Evolutionary conservation across 2,888 invertebrate species (phyloP), one percentile per base, ranked within the genome.

Genomic region (Trisateles emortualis): DNA sequence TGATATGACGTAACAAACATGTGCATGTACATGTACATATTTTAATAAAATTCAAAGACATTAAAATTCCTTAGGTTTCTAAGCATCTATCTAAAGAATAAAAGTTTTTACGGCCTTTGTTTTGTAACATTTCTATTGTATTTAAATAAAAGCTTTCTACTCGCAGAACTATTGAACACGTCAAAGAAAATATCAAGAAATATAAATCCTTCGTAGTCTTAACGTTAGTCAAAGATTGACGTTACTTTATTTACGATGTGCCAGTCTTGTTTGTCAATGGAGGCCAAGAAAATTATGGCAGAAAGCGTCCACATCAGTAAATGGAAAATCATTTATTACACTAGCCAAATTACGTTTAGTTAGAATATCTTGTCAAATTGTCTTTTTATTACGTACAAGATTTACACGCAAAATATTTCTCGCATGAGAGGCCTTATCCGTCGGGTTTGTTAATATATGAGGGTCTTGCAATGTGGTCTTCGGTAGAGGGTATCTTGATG

Each of bases 271-370:
- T 30, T 45, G 55, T 46, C 51, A 35, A 50, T 19, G 33, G 32
- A 13, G 16, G 2, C 29, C 22, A 33, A 42, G 30, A 30, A 32
- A 44, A 51, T 54, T 41, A 48, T 51, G 10, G 22, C 48, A 44
- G 36, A 41, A 56, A 56, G 50, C 55, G 52, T 55, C 52, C 24
- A 22, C 16, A 14, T 19, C 22, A 52, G 47, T 35, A 55, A 64
- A 59, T 56, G 48, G 50, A 50, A 56, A 44, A 55, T 55, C 45
- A 51, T 49, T 46, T 63, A 63, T 68, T 52, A 46, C 26, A 35
- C 10, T 24, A 26, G 29, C 19, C 14, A 41, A 49, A 50, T 30
- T 30, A 29, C 30, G 39, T 52, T 47, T 40, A 38, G 48, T 26
- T 14, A 35, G 17, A 22, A 53, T 40, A 49, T 53, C 46, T 35